A percentile compares a stretch with the other conserved stretches of the same genome.
Evolutionary conservation across 2,113 vertebrate genomes (phyloP).

Genomic region (Lepisosteus oculatus): DNA sequence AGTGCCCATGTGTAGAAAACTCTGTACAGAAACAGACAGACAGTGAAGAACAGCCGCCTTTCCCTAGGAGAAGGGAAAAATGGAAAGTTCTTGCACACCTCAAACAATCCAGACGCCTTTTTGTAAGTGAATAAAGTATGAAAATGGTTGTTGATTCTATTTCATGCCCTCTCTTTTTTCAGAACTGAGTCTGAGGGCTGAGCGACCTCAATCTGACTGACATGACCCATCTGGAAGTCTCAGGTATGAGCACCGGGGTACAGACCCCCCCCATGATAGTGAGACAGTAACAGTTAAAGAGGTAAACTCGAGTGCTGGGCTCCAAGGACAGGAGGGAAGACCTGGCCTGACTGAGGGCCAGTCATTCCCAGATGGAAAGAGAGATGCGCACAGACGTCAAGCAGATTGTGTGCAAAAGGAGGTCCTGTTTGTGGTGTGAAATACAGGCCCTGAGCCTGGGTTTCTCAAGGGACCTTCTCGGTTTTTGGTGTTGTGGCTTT

Average conservation of each 20-base stretch:
- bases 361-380: neutral
- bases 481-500: too few relatives aligned
- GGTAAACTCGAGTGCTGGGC: too few relatives aligned
- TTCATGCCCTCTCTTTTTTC: neutral
- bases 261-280: neutral
- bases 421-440: neutral
- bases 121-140: neutral
- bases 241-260: neutral
- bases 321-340: too few relatives aligned
- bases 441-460: too few relatives aligned
- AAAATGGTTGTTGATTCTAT: neutral
- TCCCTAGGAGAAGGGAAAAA: neutral
- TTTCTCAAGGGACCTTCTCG: too few relatives aligned
- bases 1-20: neutral
- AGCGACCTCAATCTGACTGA: neutral
- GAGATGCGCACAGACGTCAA: neutral
- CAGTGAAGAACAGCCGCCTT: neutral
- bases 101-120: neutral
- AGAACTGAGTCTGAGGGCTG: neutral
- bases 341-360: neutral
- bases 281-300: too few relatives aligned
- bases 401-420: neutral
- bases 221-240: conserved; percentile 7
- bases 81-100: neutral
- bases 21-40: neutral